Conservation (phyloP, 2,888 invertebrate species). For the Cantharis rufa region DNA sequence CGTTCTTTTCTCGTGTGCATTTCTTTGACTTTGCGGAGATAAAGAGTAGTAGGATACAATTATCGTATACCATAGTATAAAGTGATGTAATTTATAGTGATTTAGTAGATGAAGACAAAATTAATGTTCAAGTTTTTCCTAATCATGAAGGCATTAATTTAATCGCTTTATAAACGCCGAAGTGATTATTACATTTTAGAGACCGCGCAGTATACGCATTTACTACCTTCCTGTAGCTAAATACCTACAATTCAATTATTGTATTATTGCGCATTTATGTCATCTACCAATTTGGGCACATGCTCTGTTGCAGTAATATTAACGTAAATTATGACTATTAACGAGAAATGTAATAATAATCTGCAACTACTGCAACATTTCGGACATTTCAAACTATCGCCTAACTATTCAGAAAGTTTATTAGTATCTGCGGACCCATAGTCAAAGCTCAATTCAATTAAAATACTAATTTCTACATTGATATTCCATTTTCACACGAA, state of each 20-base stretch:
- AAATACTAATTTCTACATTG: neutral
- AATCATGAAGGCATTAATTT: neutral
- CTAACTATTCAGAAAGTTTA: neutral
- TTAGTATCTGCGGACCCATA: neutral
- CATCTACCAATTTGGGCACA: slow-evolving; percentile 24
- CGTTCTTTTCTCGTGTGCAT: slow-evolving; percentile 25
- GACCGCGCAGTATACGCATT: neutral
- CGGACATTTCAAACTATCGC: neutral
- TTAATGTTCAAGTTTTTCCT: neutral
- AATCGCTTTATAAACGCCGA: neutral
- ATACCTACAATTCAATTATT: slow-evolving; percentile 24
- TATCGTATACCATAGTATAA: neutral
- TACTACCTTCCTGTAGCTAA: slow-evolving; percentile 19
- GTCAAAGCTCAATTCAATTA: neutral
- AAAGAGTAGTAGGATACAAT: slow-evolving; percentile 31
- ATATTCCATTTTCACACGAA: neutral
- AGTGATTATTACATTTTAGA: slow-evolving; percentile 3
- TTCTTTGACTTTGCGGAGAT: slow-evolving; percentile 36
- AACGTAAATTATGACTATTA: slow-evolving; percentile 25
- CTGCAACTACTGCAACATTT: slow-evolving; percentile 9
- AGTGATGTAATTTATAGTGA: neutral
- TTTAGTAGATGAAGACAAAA: neutral
- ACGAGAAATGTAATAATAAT: slow-evolving; percentile 22
- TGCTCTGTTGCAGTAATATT: slow-evolving; percentile 21
- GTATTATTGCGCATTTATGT: slow-evolving; percentile 28